Evolutionary conservation across 2,888 invertebrate species (phyloP).

Genomic region (Ophion slaviceki): DNA sequence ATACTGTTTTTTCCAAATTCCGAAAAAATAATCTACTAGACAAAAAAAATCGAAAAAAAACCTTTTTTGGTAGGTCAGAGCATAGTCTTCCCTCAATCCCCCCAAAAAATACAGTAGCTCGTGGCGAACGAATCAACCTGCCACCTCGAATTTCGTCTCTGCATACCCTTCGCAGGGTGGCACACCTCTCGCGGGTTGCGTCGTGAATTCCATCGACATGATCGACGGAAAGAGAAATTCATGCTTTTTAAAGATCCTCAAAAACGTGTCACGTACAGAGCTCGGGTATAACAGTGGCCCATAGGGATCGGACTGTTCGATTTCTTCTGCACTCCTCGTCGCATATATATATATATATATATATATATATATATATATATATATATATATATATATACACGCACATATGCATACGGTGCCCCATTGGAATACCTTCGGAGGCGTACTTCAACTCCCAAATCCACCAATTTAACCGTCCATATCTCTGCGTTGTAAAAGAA

Average conservation of each 20-base stretch:
- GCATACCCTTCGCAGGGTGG: not conserved
- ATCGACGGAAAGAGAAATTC: conserved; percentile 30
- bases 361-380: too few relatives aligned
- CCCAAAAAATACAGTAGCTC: too few relatives aligned
- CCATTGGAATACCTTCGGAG: conserved; percentile 32
- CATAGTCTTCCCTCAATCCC: too few relatives aligned
- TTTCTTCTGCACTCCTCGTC: conserved; percentile 43
- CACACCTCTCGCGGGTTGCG: not conserved
- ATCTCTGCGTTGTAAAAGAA: not conserved
- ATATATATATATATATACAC: not conserved
- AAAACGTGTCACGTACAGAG: conserved; percentile 54
- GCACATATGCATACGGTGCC: not conserved
- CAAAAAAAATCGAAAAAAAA: too few relatives aligned
- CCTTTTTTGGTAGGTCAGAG: too few relatives aligned
- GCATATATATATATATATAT: conserved; percentile 27
- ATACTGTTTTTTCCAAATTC: too few relatives aligned
- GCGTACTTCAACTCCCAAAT: not conserved
- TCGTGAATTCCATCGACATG: not conserved
- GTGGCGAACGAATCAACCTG: too few relatives aligned
- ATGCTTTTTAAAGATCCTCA: conserved; percentile 30
- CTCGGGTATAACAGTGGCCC: conserved; percentile 19
- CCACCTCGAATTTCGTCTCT: too few relatives aligned
- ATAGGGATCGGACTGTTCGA: conserved; percentile 6
- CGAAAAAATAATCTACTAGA: too few relatives aligned
- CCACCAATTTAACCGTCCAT: not conserved